Evolutionary conservation across 2,888 invertebrate genomes (phyloP).

Genomic region (Lottia scabra): DNA sequence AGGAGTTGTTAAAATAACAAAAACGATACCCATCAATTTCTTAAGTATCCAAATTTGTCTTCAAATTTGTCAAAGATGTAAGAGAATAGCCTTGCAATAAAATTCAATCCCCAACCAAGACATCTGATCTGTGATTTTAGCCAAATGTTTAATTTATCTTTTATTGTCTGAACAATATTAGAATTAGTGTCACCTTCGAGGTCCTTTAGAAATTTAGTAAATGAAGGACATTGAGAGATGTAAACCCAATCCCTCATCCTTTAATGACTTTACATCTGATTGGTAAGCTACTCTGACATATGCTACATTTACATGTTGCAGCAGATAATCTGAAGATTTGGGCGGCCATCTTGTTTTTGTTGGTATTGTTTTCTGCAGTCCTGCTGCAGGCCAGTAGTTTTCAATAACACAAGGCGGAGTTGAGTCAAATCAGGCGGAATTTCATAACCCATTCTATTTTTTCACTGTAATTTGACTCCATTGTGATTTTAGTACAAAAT

Average conservation of each 20-base stretch:
- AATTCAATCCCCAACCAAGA: background rate
- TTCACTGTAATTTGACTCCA: background rate
- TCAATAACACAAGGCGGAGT: background rate
- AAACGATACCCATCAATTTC: background rate
- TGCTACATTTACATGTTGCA: background rate
- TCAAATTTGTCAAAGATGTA: conserved; percentile 3
- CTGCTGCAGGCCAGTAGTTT: background rate
- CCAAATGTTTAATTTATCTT: conserved; percentile 1
- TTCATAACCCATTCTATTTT: conserved; percentile 1
- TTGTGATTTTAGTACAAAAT: background rate
- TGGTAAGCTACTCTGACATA: background rate
- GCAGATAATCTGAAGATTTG: background rate
- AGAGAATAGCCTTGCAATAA: background rate
- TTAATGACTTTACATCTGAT: background rate
- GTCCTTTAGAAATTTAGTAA: too few species aligned
- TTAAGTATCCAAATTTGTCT: conserved; percentile 1
- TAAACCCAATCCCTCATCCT: background rate
- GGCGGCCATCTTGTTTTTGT: background rate
- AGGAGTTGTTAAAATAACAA: too few species aligned
- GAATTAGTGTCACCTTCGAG: background rate
- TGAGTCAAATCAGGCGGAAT: background rate
- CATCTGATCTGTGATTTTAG: background rate
- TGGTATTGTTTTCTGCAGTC: background rate
- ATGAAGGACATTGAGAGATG: background rate
- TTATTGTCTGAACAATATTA: background rate